Conservation (phyloP, 1,140 invertebrate genomes). For the Drosophila repleta region DNA sequence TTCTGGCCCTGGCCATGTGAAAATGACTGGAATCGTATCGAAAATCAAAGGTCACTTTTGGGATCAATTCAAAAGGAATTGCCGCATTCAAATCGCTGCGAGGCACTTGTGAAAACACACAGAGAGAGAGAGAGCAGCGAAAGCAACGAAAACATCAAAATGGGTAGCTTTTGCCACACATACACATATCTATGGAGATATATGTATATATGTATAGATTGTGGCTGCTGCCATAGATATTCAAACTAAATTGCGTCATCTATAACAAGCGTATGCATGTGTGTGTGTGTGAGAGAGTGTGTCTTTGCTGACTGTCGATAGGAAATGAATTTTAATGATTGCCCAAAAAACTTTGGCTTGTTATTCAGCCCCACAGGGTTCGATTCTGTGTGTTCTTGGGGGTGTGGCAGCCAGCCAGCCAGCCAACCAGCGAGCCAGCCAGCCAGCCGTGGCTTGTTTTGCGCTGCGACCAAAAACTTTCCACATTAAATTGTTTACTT, state of each 20-base stretch:
- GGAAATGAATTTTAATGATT: conserved; percentile 83
- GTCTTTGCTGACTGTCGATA: conserved; percentile 73
- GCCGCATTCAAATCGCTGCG: conserved; percentile 79
- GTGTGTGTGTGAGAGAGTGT: conserved; percentile 17
- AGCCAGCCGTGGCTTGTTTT: conserved; percentile 26
- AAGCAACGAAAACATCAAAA: not conserved
- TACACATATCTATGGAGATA: not conserved
- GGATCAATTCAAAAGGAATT: conserved; percentile 83
- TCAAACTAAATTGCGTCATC: conserved; percentile 81
- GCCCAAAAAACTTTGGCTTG: conserved; percentile 61
- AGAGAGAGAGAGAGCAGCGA: conserved; percentile 15
- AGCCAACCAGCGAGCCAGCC: not conserved
- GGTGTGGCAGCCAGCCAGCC: not conserved
- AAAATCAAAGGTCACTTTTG: conserved; percentile 83
- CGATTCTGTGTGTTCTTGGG: not conserved
- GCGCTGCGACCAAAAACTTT: conserved; percentile 57
- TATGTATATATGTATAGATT: conserved; percentile 15
- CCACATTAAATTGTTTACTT: conserved; percentile 80
- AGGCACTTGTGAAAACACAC: conserved; percentile 71
- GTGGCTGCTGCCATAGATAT: conserved; percentile 70
- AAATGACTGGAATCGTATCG: conserved; percentile 80
- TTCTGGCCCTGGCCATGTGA: conserved; percentile 73
- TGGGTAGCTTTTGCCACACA: conserved; percentile 4
- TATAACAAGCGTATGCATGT: conserved; percentile 56
- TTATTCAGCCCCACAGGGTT: conserved; percentile 47